Evolutionary conservation across 2,113 vertebrate genomes (phyloP).

Genomic region (Euleptes europaea): DNA sequence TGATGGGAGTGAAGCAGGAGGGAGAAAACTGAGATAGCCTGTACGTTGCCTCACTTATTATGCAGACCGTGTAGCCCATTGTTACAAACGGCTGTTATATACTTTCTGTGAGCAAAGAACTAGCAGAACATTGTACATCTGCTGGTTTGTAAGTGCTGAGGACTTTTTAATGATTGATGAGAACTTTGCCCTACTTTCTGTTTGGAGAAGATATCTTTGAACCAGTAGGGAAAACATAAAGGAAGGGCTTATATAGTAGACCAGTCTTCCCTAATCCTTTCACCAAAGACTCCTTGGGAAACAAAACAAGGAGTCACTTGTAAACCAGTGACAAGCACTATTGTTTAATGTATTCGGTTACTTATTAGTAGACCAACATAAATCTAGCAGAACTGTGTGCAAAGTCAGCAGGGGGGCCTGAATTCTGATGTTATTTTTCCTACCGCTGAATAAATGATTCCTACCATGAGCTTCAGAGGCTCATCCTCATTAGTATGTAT

Average conservation of each 20-base stretch:
- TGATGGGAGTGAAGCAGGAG: neutral
- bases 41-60: constrained; percentile 54
- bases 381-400: constrained; percentile 72
- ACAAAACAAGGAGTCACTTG: constrained; percentile 60
- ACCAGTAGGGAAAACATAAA: constrained; percentile 47
- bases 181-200: constrained; percentile 59
- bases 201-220: constrained; percentile 65
- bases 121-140: constrained; percentile 47
- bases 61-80: constrained; percentile 21
- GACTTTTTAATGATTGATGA: constrained; percentile 67
- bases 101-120: constrained; percentile 41
- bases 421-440: constrained; percentile 67
- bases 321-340: constrained; percentile 52
- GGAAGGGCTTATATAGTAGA: constrained; percentile 41
- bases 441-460: constrained; percentile 69
- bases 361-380: constrained; percentile 74
- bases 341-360: constrained; percentile 71
- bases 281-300: constrained; percentile 52
- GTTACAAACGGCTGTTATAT: constrained; percentile 51
- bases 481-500: constrained; percentile 73
- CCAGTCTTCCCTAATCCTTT: constrained; percentile 52
- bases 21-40: constrained; percentile 33
- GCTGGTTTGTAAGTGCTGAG: constrained; percentile 49
- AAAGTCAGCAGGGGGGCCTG: constrained; percentile 66
- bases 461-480: constrained; percentile 45